Evolutionary conservation across 2,888 invertebrate species (phyloP).

Genomic region (Pyrrhosoma nymphula): DNA sequence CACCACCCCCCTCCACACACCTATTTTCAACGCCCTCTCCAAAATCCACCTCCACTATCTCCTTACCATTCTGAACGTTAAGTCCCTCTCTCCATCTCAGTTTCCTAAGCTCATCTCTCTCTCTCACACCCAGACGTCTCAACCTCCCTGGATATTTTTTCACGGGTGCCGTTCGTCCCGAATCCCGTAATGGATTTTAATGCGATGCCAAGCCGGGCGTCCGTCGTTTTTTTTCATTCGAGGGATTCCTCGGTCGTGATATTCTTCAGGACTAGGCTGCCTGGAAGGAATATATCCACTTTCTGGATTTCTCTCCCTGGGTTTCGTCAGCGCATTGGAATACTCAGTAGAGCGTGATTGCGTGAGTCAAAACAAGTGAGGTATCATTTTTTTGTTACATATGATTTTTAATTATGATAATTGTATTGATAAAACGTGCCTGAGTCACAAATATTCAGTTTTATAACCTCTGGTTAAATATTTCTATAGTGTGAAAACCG

Average conservation of each 20-base stretch:
- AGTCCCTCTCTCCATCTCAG: neutral
- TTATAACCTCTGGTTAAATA: no score
- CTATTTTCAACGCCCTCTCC: slow-evolving; percentile 24
- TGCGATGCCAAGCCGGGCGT: neutral
- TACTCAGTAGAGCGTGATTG: neutral
- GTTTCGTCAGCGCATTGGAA: neutral
- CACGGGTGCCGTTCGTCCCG: neutral
- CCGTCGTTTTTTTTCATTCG: neutral
- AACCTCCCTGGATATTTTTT: neutral
- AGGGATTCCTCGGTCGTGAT: neutral
- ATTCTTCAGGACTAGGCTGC: neutral
- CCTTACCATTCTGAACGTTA: neutral
- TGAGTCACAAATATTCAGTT: no score
- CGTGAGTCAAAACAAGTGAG: no score
- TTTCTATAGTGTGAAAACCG: no score
- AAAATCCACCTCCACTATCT: neutral
- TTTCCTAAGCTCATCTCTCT: slow-evolving; percentile 10
- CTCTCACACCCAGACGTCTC: neutral
- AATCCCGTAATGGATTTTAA: slow-evolving; percentile 16
- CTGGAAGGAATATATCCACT: neutral
- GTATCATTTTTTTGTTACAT: no score
- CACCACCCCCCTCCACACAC: neutral
- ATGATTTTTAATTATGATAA: no score
- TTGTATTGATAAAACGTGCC: no score
- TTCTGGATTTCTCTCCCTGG: neutral